phyloP scores from a whole-genome alignment of 2,113 vertebrate genomes.

The Bufo gargarizans region DNA sequence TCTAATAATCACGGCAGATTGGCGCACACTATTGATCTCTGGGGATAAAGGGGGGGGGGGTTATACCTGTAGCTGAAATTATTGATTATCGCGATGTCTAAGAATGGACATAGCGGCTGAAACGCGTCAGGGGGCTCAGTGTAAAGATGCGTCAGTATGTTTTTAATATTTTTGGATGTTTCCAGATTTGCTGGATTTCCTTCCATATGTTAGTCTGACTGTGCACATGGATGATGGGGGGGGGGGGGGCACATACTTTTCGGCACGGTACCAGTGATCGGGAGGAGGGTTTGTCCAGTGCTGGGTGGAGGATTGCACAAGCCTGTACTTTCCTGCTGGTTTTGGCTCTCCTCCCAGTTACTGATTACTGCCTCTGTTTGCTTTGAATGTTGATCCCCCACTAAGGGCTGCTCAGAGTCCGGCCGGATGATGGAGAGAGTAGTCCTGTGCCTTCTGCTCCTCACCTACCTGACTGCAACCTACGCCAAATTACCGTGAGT shows the following conservation, averaged over 20 bases:
- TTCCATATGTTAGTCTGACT: no score
- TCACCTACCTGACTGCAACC: slow-evolving; percentile 47
- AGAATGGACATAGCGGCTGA: no score
- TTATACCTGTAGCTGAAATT: no score
- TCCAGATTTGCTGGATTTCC: no score
- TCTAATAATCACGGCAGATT: no score
- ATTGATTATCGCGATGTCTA: no score
- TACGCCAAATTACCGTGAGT: slow-evolving; percentile 63
- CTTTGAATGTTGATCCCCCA: not conserved
- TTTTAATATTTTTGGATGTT: no score
- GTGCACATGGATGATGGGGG: no score
- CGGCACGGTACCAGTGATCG: not conserved
- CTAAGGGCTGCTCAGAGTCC: slow-evolving; percentile 18
- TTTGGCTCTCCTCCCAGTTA: slow-evolving; percentile 49
- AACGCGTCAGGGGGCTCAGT: no score
- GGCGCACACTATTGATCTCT: no score
- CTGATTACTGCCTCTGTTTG: slow-evolving; percentile 46
- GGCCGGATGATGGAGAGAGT: slow-evolving; percentile 58
- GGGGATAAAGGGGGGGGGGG: no score
- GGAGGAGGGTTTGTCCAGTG: not conserved
- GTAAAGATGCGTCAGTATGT: no score
- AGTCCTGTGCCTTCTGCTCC: slow-evolving; percentile 43
- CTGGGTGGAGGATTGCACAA: slow-evolving; percentile 38
- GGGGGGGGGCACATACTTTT: not conserved
- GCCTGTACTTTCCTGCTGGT: slow-evolving; percentile 45